A percentile compares a stretch with the other conserved stretches of the same genome.
Evolutionary conservation across 2,888 invertebrate species (phyloP).

Genomic region (Choreutis nemorana): DNA sequence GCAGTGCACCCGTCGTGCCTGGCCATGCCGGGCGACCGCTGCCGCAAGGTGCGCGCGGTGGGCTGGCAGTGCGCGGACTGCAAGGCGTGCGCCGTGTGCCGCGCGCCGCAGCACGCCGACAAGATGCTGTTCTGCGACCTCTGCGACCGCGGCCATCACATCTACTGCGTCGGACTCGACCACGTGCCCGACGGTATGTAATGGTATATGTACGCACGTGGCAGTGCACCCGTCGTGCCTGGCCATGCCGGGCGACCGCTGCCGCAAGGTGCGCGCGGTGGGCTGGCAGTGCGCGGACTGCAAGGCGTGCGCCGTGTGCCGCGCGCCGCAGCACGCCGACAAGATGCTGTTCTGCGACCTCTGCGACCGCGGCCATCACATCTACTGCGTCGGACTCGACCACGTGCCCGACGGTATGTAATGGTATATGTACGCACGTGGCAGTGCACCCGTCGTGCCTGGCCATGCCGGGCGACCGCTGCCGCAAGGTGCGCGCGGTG

Average conservation of each 20-base stretch:
- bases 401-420: slow-evolving; percentile 78
- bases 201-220: neutral
- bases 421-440: neutral
- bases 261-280: slow-evolving; percentile 83
- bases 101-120: slow-evolving; percentile 82
- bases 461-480: slow-evolving; percentile 84
- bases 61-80: slow-evolving; percentile 95
- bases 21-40: slow-evolving; percentile 84
- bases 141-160: slow-evolving; percentile 94
- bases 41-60: slow-evolving; percentile 83
- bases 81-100: slow-evolving; percentile 88
- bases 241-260: slow-evolving; percentile 84
- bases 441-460: slow-evolving; percentile 87
- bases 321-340: slow-evolving; percentile 82
- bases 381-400: slow-evolving; percentile 86
- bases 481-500: slow-evolving; percentile 83
- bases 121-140: slow-evolving; percentile 95
- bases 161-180: slow-evolving; percentile 86
- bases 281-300: slow-evolving; percentile 95
- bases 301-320: slow-evolving; percentile 88
- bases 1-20: slow-evolving; percentile 87
- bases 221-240: slow-evolving; percentile 87
- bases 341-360: slow-evolving; percentile 95
- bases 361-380: slow-evolving; percentile 94
- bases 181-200: slow-evolving; percentile 78